Evolutionary conservation across 2,888 invertebrate genomes (phyloP).

Genomic region (Lordiphosa fenestrarum): DNA sequence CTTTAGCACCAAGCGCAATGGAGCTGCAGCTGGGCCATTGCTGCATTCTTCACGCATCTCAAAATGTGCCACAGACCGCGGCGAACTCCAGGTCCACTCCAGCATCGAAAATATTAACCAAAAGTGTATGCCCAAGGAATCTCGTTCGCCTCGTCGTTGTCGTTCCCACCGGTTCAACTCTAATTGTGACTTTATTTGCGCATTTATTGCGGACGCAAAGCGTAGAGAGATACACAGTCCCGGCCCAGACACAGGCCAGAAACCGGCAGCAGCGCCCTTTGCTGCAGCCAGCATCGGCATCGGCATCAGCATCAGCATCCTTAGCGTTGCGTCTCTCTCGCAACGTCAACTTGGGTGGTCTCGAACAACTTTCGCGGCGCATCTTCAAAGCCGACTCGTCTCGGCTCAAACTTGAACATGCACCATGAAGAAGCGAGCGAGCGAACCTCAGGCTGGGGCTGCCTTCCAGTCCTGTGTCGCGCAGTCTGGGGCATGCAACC

Average conservation of each 20-base stretch:
- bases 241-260: constrained; percentile 23
- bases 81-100: constrained; percentile 19
- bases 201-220: constrained; percentile 64
- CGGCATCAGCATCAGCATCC: constrained; percentile 19
- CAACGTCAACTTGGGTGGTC: constrained; percentile 77
- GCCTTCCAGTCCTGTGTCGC: constrained; percentile 36
- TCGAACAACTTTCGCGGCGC: constrained; percentile 78
- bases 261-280: constrained; percentile 34
- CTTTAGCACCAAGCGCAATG: constrained; percentile 47
- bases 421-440: constrained; percentile 51
- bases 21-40: constrained; percentile 28
- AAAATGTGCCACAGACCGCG: constrained; percentile 48
- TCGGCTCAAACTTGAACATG: constrained; percentile 74
- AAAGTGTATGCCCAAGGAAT: constrained; percentile 45
- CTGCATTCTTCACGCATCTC: constrained; percentile 70
- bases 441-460: constrained; percentile 38
- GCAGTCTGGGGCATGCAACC: constrained; percentile 36
- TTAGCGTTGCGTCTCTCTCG: constrained; percentile 31
- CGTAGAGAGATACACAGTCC: constrained; percentile 33
- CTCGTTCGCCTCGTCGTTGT: constrained; percentile 26
- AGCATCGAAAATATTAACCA: constrained; percentile 51
- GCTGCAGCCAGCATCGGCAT: constrained; percentile 13
- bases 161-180: constrained; percentile 75
- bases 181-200: constrained; percentile 78
- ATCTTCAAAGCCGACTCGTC: constrained; percentile 70